Base-by-base conservation (phyloP, 2,797 vertebrate genomes). In the Acanthurus tractus region DNA sequence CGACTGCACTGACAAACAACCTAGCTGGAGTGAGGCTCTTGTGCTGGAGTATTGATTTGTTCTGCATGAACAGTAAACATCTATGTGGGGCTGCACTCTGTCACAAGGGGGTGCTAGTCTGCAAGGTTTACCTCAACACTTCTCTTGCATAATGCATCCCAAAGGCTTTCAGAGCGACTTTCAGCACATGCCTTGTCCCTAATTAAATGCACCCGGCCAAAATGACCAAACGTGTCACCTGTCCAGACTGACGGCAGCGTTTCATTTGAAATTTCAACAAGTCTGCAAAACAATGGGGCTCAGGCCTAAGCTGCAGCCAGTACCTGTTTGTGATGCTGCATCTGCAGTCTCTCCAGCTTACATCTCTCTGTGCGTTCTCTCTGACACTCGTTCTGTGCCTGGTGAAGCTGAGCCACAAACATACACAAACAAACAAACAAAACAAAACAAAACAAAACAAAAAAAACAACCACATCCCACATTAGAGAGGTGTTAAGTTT, bases 311-410 rank as follows among this genome's bases (percentile, higher is more conserved):
- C 66, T 66, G 61, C 18, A 76, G 38, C 48, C 76, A 75, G 83
- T 96, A 99, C 98, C 98, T 99, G 97, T 90, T 98, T 99, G 84
- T 97, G 97, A 88, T 97, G 96, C 89, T 97, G 96, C 92, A 96
- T 97, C 86, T 97, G 95, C 83, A 96, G 91, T 92, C 97, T 96
- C 93, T 96, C 97, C 71, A 96, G 93, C 87, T 97, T 98, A 86
- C 98, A 98, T 66, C 97, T 95, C 79, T 99, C 97, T 8, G 96
- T 95, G 1, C 96, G 96, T 82, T 98, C 97, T 82, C 96, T 94
- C 93, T 97, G 96, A 92, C 94, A 97, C 89, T 98, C 96, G 0
- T 96, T 97, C 90, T 97, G 96, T 55, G 95, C 96, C 85, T 96
- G 94, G 74, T 96, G 95, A 73, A 98, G 95, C 97, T 98, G 86